These are phyloP conservation scores for Mythimna pallens DNA, from an alignment of 2,888 invertebrate species.

Conservation along the genomic window DNA sequence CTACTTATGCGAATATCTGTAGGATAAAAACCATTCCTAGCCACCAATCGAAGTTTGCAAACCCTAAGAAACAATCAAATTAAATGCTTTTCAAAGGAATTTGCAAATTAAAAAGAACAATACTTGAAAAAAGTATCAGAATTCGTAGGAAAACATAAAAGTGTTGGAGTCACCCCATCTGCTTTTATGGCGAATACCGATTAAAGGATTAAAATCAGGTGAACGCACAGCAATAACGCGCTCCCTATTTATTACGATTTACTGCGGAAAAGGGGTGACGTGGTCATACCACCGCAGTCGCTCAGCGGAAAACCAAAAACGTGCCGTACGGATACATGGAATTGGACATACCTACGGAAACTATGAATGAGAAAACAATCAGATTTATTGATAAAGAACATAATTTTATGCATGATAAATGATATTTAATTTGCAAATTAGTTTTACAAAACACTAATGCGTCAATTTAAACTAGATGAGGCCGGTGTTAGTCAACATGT, in stretches of 20 bases:
- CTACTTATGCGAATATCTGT: background rate
- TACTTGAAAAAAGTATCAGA: slow-evolving; percentile 9
- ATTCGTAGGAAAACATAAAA: slow-evolving; percentile 10
- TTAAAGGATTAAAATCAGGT: slow-evolving; percentile 47
- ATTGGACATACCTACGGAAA: background rate
- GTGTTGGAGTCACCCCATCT: slow-evolving; percentile 19
- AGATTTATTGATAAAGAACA: background rate
- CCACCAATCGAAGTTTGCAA: background rate
- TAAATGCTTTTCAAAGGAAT: background rate
- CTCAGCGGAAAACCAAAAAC: slow-evolving; percentile 15
- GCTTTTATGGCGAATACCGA: slow-evolving; percentile 24
- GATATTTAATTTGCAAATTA: too few species aligned
- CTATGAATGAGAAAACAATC: too few species aligned
- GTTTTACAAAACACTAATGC: too few species aligned
- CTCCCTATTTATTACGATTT: slow-evolving; percentile 16
- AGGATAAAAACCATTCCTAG: background rate
- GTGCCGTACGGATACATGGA: too few species aligned
- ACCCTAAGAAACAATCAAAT: background rate
- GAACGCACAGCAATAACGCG: slow-evolving; percentile 34
- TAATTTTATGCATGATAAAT: background rate
- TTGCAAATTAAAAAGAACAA: slow-evolving; percentile 1
- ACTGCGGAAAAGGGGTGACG: slow-evolving; percentile 13
- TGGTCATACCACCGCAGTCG: slow-evolving; percentile 5
- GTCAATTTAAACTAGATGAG: too few species aligned
- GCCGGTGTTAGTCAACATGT: too few species aligned